phyloP scores from a whole-genome alignment of 1,140 invertebrate genomes.

The Pseudomyrmex concolor region DNA sequence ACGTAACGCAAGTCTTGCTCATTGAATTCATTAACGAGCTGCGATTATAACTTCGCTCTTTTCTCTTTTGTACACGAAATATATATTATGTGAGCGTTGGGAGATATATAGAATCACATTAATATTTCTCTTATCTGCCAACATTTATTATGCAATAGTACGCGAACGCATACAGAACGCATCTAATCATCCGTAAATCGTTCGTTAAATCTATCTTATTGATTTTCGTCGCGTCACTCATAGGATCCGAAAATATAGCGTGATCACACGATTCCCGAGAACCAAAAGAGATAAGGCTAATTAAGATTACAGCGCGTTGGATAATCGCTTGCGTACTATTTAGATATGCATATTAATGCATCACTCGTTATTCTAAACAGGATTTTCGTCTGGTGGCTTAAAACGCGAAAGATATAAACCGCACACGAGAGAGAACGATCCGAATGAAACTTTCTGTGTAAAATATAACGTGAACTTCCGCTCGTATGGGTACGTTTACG shows the following conservation, averaged over 20 bases:
- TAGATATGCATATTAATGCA: background rate
- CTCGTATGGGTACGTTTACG: background rate
- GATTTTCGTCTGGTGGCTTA: background rate
- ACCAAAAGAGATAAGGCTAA: conserved; percentile 2
- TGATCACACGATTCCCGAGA: background rate
- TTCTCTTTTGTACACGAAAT: background rate
- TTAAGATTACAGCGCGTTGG: background rate
- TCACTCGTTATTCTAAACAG: background rate
- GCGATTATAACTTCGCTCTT: conserved; percentile 9
- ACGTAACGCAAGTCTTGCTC: background rate
- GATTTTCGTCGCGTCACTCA: background rate
- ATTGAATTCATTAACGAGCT: conserved; percentile 38
- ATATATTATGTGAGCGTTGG: background rate
- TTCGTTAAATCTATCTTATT: background rate
- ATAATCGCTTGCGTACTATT: background rate
- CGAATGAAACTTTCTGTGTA: too few species aligned
- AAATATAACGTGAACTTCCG: too few species aligned
- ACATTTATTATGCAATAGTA: conserved; percentile 27
- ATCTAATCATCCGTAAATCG: background rate
- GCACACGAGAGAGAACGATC: too few species aligned
- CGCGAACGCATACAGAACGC: background rate
- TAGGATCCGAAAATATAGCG: background rate
- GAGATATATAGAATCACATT: conserved; percentile 14
- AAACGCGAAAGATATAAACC: background rate
- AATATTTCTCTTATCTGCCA: background rate